Evolutionary conservation across 1,140 invertebrate genomes (phyloP), one percentile per base, ranked within the genome.

Genomic region (Ylistrum balloti): DNA sequence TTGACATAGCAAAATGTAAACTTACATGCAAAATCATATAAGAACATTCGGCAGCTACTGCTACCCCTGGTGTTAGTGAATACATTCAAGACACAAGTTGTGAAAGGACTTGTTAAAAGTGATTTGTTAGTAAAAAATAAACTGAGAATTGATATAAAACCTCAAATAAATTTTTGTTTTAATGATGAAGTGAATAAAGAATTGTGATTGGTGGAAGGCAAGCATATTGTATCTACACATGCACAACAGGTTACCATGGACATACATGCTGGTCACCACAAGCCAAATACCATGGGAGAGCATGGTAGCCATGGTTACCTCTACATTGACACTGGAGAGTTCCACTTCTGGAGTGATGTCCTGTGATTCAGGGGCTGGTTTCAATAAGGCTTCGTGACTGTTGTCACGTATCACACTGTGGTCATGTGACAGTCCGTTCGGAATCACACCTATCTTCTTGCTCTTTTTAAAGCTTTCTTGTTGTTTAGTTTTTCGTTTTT

Each of bases 351-450:
- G 48, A 5, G 88, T 35, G 22, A 93, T 87, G 32, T 94, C 92
- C 32, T 93, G 91, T 9, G 91, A 86, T 11, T 86, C 90, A 11
- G 91, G 88, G 35, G 90, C 45, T 74, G 56, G 48, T 38, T 93
- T 91, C 13, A 93, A 89, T 38, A 93, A 56, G 15, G 92, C 92
- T 33, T 93, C 93, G 34, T 93, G 92, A 87, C 91, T 93, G 20
- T 86, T 92, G 45, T 93, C 92, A 38, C 90, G 91, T 48, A 94
- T 93, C 33, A 93, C 91, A 45, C 93, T 92, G 41, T 90, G 91
- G 88, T 95, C 94, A 85, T 93, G 93, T n/a, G 92, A 87, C 13
- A 94, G 89, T 22, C 94, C 93, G 87, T 95, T 95, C 10, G 92
- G 90, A 34, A 92, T 90, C 86, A 89, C 33, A 41, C 85, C 88